Percentiles rank a stretch among this genome's conserved stretches.
These are phyloP conservation scores for Drosophila histrio DNA, from an alignment of 2,888 invertebrate genomes.

Conservation along the genomic window DNA sequence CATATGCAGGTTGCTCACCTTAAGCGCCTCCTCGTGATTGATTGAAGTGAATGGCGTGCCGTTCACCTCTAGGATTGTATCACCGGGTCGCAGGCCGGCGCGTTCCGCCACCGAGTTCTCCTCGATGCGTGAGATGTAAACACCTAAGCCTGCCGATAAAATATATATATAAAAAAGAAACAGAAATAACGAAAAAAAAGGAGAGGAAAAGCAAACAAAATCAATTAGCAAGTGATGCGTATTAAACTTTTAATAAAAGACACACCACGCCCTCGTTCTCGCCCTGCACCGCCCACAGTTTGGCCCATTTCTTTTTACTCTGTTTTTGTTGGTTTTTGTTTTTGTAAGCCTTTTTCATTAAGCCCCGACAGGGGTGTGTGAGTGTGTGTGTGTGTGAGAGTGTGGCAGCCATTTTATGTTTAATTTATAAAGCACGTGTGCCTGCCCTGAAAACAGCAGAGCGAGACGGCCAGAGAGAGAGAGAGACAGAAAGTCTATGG, in stretches of 20 bases:
- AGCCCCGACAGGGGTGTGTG: constrained; percentile 16
- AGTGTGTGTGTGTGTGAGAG: constrained; percentile 27
- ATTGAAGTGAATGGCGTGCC: constrained; percentile 96
- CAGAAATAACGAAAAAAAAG: background rate
- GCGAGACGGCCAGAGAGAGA: background rate
- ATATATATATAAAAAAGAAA: background rate
- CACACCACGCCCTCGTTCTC: constrained; percentile 22
- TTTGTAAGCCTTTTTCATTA: constrained; percentile 60
- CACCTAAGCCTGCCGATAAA: constrained; percentile 89
- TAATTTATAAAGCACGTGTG: constrained; percentile 72
- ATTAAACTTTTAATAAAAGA: constrained; percentile 67
- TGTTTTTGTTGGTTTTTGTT: constrained; percentile 35
- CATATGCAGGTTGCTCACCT: constrained; percentile 86
- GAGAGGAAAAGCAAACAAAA: constrained; percentile 34
- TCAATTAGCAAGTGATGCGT: constrained; percentile 64
- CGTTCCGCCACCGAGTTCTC: constrained; percentile 95
- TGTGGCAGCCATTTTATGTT: constrained; percentile 64
- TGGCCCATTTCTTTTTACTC: background rate
- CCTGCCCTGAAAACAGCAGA: constrained; percentile 26
- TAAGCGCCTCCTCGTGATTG: constrained; percentile 96
- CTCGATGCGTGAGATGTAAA: constrained; percentile 96
- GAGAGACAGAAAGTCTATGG: constrained; percentile 18
- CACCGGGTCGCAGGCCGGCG: constrained; percentile 94
- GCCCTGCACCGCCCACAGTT: constrained; percentile 15
- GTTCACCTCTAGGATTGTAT: constrained; percentile 97